Conservation (phyloP, 1,140 invertebrate species). For the Bilobella aurantiaca region DNA sequence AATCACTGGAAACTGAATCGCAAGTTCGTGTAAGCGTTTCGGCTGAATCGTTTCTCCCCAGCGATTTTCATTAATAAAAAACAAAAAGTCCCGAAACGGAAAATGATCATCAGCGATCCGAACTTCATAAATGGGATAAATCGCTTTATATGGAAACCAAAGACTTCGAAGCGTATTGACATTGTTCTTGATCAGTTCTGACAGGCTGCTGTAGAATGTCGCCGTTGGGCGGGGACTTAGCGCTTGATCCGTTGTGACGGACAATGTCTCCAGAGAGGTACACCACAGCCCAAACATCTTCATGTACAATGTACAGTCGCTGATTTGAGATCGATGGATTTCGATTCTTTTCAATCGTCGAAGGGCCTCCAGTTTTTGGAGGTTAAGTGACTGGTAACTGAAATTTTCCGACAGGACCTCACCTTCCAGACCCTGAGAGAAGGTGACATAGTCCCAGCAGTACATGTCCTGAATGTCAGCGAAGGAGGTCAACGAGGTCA, state of each 20-base stretch:
- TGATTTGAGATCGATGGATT: slow-evolving; percentile 30
- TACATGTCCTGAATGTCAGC: slow-evolving; percentile 31
- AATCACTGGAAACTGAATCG: slow-evolving; percentile 26
- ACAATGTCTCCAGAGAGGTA: slow-evolving; percentile 7
- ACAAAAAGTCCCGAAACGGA: slow-evolving; percentile 28
- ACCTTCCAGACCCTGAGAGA: slow-evolving; percentile 28
- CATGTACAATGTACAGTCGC: slow-evolving; percentile 27
- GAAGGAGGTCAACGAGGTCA: slow-evolving; percentile 19
- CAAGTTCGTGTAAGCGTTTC: slow-evolving; percentile 15
- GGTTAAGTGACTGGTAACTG: slow-evolving; percentile 1
- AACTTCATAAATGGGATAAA: slow-evolving; percentile 27
- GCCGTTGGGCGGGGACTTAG: slow-evolving; percentile 19
- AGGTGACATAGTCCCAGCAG: slow-evolving; percentile 31
- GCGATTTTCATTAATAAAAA: slow-evolving; percentile 17
- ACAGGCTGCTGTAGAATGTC: slow-evolving; percentile 20
- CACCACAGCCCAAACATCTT: slow-evolving; percentile 25
- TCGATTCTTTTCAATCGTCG: slow-evolving; percentile 12
- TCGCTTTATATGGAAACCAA: slow-evolving; percentile 24
- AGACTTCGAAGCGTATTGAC: slow-evolving; percentile 7
- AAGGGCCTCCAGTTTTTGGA: slow-evolving; percentile 11
- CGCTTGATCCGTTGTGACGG: slow-evolving; percentile 29
- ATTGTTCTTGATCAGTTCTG: slow-evolving; percentile 16
- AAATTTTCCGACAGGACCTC: slow-evolving; percentile 12
- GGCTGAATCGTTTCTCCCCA: slow-evolving; percentile 16
- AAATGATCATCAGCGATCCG: slow-evolving; percentile 23